phyloP scores from a whole-genome alignment of 2,888 invertebrate genomes.

The Baccha elongata region DNA sequence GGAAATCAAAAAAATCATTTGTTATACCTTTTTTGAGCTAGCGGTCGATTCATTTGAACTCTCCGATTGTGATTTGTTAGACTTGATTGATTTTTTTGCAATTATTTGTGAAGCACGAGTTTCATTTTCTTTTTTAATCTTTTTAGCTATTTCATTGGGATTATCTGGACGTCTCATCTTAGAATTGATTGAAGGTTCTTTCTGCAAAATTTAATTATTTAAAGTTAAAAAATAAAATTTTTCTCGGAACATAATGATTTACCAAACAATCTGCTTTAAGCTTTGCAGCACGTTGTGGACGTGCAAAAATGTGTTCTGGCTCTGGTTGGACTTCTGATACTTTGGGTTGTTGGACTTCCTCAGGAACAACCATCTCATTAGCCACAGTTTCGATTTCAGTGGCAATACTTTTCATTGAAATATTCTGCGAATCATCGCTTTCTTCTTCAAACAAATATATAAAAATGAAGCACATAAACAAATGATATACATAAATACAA shows the following conservation, averaged over 20 bases:
- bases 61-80: conserved; percentile 32
- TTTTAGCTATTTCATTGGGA: conserved; percentile 64
- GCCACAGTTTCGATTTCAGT: conserved; percentile 22
- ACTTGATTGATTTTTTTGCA: background rate
- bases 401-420: background rate
- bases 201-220: conserved; percentile 63
- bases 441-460: conserved; percentile 25
- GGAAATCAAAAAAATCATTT: background rate
- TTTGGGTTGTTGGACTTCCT: conserved; percentile 62
- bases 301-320: conserved; percentile 74
- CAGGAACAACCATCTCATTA: conserved; percentile 1
- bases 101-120: conserved; percentile 77
- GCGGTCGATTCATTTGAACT: conserved; percentile 43
- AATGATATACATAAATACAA: background rate
- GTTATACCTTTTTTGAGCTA: conserved; percentile 45
- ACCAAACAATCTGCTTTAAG: conserved; percentile 77
- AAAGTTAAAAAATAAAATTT: background rate
- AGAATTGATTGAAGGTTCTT: conserved; percentile 76
- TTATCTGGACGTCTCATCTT: conserved; percentile 78
- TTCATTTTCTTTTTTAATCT: conserved; percentile 78
- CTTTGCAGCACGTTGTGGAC: conserved; percentile 80
- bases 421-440: background rate
- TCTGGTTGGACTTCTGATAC: conserved; percentile 8
- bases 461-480: no score
- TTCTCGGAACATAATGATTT: background rate